Evolutionary conservation across 2,113 vertebrate genomes (phyloP).

Genomic region (Coptodon rendalli): DNA sequence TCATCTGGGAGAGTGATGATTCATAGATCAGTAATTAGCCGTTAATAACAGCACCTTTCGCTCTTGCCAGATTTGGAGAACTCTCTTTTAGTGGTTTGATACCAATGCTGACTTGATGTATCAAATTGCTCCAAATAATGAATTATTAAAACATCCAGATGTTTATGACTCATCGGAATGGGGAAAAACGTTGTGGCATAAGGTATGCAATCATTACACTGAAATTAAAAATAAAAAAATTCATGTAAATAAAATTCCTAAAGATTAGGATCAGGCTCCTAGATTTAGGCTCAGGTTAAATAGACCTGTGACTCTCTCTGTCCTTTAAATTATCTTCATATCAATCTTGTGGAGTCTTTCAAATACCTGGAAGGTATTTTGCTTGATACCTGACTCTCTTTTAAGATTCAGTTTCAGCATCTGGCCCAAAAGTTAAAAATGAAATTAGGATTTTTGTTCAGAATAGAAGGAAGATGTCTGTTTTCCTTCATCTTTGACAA

Average conservation of each 20-base stretch:
- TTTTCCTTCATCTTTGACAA: background rate
- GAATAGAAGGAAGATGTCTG: background rate
- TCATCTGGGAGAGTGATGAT: background rate
- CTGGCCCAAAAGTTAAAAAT: background rate
- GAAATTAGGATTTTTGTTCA: background rate
- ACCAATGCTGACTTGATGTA: background rate
- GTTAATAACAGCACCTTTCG: background rate
- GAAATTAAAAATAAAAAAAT: background rate
- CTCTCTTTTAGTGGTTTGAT: background rate
- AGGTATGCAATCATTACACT: background rate
- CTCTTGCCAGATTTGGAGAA: background rate
- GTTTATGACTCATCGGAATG: background rate
- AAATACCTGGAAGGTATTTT: background rate
- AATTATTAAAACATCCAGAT: background rate
- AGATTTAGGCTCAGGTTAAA: background rate
- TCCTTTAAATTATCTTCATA: background rate
- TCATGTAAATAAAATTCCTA: background rate
- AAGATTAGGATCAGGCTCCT: background rate
- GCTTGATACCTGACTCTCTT: background rate
- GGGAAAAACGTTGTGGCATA: background rate
- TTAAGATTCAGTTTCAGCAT: background rate
- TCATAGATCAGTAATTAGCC: background rate
- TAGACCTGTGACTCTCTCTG: background rate
- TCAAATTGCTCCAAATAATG: background rate
- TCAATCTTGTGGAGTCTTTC: background rate